phyloP scores from a whole-genome alignment of 2,888 invertebrate species.

The Malacosoma neustria region DNA sequence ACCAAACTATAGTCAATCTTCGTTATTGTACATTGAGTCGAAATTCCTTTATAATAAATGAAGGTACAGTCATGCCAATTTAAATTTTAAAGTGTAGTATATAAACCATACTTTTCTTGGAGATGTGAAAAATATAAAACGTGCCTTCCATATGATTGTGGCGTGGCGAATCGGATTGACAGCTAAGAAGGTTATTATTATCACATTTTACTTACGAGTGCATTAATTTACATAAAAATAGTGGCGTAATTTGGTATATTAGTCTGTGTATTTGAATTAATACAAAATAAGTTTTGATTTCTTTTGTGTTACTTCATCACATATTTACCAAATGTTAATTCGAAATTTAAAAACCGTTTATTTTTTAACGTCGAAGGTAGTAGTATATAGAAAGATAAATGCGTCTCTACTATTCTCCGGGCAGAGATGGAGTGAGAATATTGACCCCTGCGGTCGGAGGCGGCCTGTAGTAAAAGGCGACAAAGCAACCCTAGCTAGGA shows the following conservation, averaged over 20 bases:
- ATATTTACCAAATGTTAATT: too few relatives aligned
- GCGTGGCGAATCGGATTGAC: constrained; percentile 68
- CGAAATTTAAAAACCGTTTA: too few relatives aligned
- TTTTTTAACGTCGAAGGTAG: too few relatives aligned
- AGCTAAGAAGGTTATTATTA: constrained; percentile 69
- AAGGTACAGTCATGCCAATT: background rate
- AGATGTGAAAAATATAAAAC: background rate
- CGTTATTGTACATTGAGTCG: constrained; percentile 25
- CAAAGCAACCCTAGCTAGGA: too few relatives aligned
- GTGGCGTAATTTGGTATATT: background rate
- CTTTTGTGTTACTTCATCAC: too few relatives aligned
- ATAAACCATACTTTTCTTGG: background rate
- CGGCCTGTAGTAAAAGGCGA: too few relatives aligned
- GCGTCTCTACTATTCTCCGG: too few relatives aligned
- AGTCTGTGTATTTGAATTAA: background rate
- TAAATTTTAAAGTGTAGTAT: background rate
- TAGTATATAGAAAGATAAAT: too few relatives aligned
- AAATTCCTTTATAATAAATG: constrained; percentile 11
- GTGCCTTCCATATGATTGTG: constrained; percentile 50
- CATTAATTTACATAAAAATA: constrained; percentile 36
- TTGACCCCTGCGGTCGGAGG: too few relatives aligned
- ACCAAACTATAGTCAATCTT: too few relatives aligned
- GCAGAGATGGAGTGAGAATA: too few relatives aligned
- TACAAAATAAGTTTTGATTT: too few relatives aligned
- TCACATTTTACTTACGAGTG: constrained; percentile 61